phyloP scores from a whole-genome alignment of 2,113 vertebrate genomes.

The Daphoenositta chrysoptera region DNA sequence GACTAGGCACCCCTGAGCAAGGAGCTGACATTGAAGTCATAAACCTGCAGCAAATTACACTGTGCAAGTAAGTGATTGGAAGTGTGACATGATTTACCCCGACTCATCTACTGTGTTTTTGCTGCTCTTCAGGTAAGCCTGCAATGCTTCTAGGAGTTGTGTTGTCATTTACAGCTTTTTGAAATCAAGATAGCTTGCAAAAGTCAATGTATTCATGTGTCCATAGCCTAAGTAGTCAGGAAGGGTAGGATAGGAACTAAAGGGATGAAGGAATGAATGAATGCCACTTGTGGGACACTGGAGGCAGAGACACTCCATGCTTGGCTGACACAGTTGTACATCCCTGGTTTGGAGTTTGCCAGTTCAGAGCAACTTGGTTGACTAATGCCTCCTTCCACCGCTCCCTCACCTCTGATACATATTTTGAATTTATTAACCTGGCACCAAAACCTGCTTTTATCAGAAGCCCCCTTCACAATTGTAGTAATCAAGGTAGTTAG shows the following conservation, averaged over 20 bases:
- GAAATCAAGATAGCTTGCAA: background rate
- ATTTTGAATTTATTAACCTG: background rate
- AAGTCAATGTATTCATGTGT: background rate
- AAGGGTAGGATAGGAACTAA: background rate
- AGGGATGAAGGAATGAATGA: background rate
- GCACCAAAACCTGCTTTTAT: background rate
- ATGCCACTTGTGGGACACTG: background rate
- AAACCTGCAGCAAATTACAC: slow-evolving; percentile 31
- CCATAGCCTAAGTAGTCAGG: background rate
- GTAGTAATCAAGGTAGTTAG: background rate
- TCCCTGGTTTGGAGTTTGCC: background rate
- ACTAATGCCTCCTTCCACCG: background rate
- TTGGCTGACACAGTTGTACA: background rate
- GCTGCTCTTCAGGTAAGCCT: background rate
- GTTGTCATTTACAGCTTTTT: background rate
- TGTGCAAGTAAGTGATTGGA: background rate
- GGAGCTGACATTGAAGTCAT: background rate
- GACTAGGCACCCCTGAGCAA: background rate
- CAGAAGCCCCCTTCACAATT: background rate
- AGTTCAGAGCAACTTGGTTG: background rate
- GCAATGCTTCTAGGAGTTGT: background rate
- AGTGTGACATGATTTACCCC: background rate
- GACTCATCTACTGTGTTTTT: background rate
- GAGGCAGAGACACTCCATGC: background rate
- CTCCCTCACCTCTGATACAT: background rate